Conservation (phyloP, 1,140 invertebrate genomes). For the Hylaeus volcanicus region DNA sequence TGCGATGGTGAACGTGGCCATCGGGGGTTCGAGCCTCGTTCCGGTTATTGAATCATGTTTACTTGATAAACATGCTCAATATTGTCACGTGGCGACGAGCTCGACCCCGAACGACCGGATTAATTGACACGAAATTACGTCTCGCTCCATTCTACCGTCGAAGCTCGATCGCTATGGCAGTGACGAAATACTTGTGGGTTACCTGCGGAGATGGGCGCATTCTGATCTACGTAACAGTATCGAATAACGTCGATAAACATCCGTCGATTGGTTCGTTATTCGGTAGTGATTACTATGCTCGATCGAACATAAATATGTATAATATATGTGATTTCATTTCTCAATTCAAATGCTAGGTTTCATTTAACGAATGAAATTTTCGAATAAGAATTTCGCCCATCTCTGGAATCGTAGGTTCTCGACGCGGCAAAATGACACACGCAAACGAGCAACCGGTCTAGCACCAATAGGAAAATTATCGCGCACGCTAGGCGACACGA, state of each 20-base stretch:
- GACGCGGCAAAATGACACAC: no score
- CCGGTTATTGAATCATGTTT: conserved; percentile 70
- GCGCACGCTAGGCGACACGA: no score
- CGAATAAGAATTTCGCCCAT: neutral
- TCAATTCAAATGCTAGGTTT: no score
- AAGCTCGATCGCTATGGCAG: conserved; percentile 44
- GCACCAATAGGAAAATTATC: conserved; percentile 15
- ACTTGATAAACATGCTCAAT: conserved; percentile 71
- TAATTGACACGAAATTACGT: conserved; percentile 22
- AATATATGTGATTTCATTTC: no score
- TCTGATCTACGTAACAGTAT: no score
- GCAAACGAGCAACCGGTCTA: conserved; percentile 15
- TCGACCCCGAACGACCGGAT: conserved; percentile 16
- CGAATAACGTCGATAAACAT: no score
- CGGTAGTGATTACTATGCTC: no score
- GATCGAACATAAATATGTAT: no score
- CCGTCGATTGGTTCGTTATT: no score
- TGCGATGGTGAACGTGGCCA: conserved; percentile 10
- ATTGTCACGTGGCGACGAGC: conserved; percentile 48
- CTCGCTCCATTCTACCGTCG: conserved; percentile 29
- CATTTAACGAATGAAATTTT: neutral
- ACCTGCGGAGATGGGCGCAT: neutral
- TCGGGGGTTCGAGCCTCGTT: conserved; percentile 36
- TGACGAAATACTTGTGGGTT: conserved; percentile 24
- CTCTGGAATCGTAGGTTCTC: no score